Conservation (phyloP, 2,888 invertebrate genomes). For the Tanytarsus gracilentus region DNA sequence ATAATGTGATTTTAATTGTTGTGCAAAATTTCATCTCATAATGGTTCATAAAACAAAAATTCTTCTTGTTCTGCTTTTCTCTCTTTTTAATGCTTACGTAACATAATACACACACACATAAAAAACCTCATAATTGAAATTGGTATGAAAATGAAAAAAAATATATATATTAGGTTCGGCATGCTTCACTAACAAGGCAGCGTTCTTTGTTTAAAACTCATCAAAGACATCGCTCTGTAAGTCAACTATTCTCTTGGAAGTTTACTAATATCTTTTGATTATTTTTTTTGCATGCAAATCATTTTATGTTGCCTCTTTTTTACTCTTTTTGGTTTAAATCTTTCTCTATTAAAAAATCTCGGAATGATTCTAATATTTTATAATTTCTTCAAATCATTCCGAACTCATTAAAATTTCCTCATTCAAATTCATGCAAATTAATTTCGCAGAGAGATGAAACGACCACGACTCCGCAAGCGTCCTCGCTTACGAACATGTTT, state of each 20-base stretch:
- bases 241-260: slow-evolving; percentile 38
- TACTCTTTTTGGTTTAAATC: neutral
- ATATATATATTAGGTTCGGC: slow-evolving; percentile 59
- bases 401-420: slow-evolving; percentile 18
- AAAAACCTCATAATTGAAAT: neutral
- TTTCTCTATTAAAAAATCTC: neutral
- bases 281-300: slow-evolving; percentile 4
- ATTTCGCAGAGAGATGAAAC: slow-evolving; percentile 43
- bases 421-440: neutral
- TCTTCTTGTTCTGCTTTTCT: no score
- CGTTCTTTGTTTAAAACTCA: slow-evolving; percentile 56
- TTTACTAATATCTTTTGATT: neutral
- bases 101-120: slow-evolving; percentile 34
- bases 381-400: neutral
- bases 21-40: no score
- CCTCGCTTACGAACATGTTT: slow-evolving; percentile 41
- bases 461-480: slow-evolving; percentile 30
- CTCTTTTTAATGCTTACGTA: neutral
- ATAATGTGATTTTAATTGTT: no score
- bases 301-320: neutral
- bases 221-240: slow-evolving; percentile 61
- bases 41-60: no score
- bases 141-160: slow-evolving; percentile 39
- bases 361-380: neutral
- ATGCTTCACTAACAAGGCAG: slow-evolving; percentile 63